Conservation (phyloP, 2,113 vertebrate species). For the Triplophysa rosa region DNA sequence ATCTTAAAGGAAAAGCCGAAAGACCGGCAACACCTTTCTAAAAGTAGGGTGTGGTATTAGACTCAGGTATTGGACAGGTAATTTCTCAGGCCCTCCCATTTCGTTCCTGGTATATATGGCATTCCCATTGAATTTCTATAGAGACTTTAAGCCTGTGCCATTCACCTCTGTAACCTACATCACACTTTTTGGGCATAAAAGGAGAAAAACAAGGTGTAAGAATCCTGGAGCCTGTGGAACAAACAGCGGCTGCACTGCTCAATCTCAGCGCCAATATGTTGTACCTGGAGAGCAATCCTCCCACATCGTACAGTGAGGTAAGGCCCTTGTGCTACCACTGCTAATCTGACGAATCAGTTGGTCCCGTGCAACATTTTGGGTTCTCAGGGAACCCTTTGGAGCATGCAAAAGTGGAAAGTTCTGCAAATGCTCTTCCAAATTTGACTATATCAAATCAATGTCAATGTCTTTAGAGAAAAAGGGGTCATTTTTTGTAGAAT, state of each 20-base stretch:
- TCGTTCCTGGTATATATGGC: constrained; percentile 88
- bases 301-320: constrained; percentile 97
- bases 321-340: constrained; percentile 61
- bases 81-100: constrained; percentile 85
- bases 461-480: not conserved
- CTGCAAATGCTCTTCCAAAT: not conserved
- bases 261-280: constrained; percentile 99
- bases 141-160: constrained; percentile 78
- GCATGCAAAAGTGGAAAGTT: not conserved
- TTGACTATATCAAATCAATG: not conserved
- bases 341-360: not conserved
- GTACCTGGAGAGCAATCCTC: constrained; percentile 97
- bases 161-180: constrained; percentile 75
- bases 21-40: constrained; percentile 69
- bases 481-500: too few relatives aligned
- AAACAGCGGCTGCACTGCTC: constrained; percentile 92
- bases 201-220: constrained; percentile 80
- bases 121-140: constrained; percentile 85
- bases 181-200: constrained; percentile 74
- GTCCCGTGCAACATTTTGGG: not conserved
- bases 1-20: constrained; percentile 77
- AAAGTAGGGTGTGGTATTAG: constrained; percentile 72
- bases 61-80: constrained; percentile 95
- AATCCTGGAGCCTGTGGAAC: constrained; percentile 98
- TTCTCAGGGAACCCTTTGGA: constrained; percentile 37